Base-by-base conservation (phyloP, 1,140 invertebrate species). In the Drosophila nigromelanica region DNA sequence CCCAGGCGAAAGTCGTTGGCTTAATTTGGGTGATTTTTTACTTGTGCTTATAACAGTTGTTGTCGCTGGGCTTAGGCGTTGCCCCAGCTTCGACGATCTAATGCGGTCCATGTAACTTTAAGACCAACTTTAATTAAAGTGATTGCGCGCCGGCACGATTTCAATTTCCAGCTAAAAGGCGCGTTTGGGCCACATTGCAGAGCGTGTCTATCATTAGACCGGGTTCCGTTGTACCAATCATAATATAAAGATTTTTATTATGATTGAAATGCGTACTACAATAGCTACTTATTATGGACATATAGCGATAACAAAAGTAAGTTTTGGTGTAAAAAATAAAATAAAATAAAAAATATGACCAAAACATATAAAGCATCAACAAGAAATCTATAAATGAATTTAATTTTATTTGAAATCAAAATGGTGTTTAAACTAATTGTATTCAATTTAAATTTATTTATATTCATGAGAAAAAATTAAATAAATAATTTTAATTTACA, bases 71-170 rank as follows among this genome's bases (percentile, higher is more conserved):
- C 68, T 77, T 71, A 85, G 80, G 78, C 81, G 82, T 87, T 78
- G 81, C 71, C 81, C 70, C 80, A 83, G 39, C 55, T 50, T 7
- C 52, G 4, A 5, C 51, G 55, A 66, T 51, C 52, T 72, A 76
- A 76, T 64, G 62, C 35, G 47, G 45, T 5, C 76, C 50, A 42
- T 60, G 72, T 70, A 33, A 61, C 59, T 54, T 60, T 64, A 56
- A 62, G 61, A 60, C 33, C 63, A 87, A 86, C 82, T 80, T 75
- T 86, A 86, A 87, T 86, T 86, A 86, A 87, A 81, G 66, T 56
- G 74, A 76, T 78, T 72, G 78, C 70, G 27, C 15, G 64, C 43
- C 58, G 66, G 81, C 82, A 87, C 74, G 81, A 75, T 87, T 85
- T 85, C 76, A 47, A 73, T 66, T 76, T 60, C 74, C 80, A 85